Percentiles rank a stretch among this genome's conserved stretches.
These are phyloP conservation scores for Geophilus truncorum DNA, from an alignment of 2,888 invertebrate genomes.

Conservation along the genomic window DNA sequence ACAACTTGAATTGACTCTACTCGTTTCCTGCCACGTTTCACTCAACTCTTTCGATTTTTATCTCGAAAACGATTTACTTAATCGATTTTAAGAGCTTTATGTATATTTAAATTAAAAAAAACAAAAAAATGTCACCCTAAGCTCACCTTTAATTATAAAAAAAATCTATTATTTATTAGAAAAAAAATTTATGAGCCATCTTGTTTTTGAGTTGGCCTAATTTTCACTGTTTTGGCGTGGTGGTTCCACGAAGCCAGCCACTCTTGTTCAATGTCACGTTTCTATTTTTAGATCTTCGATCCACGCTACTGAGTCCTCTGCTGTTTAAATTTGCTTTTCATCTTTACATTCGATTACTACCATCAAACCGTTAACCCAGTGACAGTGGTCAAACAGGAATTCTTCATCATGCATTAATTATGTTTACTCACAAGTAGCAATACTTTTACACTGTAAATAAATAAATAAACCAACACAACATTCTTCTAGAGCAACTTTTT, in stretches of 20 bases:
- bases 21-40: not conserved
- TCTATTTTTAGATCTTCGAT: not conserved
- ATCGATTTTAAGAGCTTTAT: too few relatives aligned
- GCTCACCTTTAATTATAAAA: too few relatives aligned
- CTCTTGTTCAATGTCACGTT: not conserved
- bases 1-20: not conserved
- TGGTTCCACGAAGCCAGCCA: not conserved
- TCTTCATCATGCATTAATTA: not conserved
- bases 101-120: not conserved
- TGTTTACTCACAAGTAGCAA: not conserved
- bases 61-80: not conserved
- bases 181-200: not conserved
- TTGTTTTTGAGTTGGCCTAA: not conserved
- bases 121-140: too few relatives aligned
- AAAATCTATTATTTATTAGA: too few relatives aligned
- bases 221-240: not conserved
- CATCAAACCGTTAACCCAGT: not conserved
- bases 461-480: too few relatives aligned
- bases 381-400: not conserved
- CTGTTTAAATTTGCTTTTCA: not conserved
- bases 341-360: not conserved
- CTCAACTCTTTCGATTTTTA: not conserved
- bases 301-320: not conserved
- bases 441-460: too few relatives aligned
- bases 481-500: too few relatives aligned